Base-by-base conservation (phyloP, 2,797 vertebrate species). In the Brachyrhaphis roseni region DNA sequence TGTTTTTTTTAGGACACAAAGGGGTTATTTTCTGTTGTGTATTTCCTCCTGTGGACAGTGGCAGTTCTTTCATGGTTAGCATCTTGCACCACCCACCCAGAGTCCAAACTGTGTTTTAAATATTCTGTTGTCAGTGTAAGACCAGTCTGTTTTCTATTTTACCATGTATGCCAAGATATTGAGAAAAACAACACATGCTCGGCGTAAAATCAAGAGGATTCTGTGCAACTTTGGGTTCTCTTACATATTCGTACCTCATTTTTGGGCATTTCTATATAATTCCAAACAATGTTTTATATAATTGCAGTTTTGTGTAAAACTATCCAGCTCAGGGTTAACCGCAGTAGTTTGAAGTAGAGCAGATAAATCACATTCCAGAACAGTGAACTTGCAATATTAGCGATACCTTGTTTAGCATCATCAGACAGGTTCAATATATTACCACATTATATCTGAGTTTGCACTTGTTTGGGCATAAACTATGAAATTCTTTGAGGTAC, bases 1-100 rank as follows among this genome's bases (percentile, higher is more conserved):
- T 73, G 64, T 88, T 82, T 88, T 88, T 88, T 86, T 84, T 78
- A 68, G 81, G 80, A 88, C 7, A 71, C 74, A 76, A 70, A 71
- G 55, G 31, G 31, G 66, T 77, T 75, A 76, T 85, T 82, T 82
- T 84, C 70, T 80, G 26, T 85, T 46, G 51, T 73, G 83, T 79
- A 45, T 87, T 88, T 90, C 51, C 77, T 81, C 74, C 77, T 73
- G 86, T 73, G 84, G 80, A 75, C 78, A 78, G 74, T 79, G 87
- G 6, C 41, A 71, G 41, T 45, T 3, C 41, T 45, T 43, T 11
- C 13, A 71, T 28, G 23, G 26, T 45, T 28, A 18, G 26, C 26
- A 15, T 71, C 26, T 43, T 45, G 5, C 5, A 12, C 39, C 10
- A 16, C 68, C 26, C 26, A 6, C 41, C 11, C 12, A 0, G 23